Conservation (phyloP, 2,888 invertebrate species). For the Apeira syringaria region DNA sequence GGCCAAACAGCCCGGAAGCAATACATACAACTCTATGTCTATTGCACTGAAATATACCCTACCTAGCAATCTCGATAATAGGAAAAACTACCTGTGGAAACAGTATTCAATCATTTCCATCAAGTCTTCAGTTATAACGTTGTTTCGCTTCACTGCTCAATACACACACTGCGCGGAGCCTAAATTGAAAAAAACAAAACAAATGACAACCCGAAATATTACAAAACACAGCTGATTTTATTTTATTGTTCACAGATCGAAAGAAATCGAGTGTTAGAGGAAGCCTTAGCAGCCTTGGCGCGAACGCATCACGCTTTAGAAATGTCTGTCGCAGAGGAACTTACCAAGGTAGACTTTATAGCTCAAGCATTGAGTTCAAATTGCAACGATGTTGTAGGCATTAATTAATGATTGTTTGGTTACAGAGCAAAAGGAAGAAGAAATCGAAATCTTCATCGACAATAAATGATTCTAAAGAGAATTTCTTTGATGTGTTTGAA, state of each 20-base stretch:
- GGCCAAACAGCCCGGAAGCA: too few relatives aligned
- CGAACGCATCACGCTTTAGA: conserved; percentile 87
- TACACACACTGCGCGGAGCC: too few relatives aligned
- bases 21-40: too few relatives aligned
- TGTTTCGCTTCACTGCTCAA: too few relatives aligned
- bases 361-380: not conserved
- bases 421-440: conserved; percentile 71
- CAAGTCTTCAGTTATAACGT: too few relatives aligned
- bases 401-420: conserved; percentile 13
- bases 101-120: too few relatives aligned
- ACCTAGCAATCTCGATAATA: too few relatives aligned
- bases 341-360: conserved; percentile 65
- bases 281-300: conserved; percentile 86
- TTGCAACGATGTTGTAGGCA: not conserved
- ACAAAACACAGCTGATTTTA: too few relatives aligned
- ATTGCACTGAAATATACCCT: too few relatives aligned
- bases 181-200: too few relatives aligned
- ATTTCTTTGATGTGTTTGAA: conserved; percentile 73
- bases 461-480: conserved; percentile 69
- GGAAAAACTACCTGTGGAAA: too few relatives aligned
- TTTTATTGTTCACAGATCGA: conserved; percentile 65
- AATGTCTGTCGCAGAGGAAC: conserved; percentile 84
- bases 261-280: conserved; percentile 86
- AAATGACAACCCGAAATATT: too few relatives aligned
- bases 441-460: conserved; percentile 55